phyloP scores from a whole-genome alignment of 1,140 invertebrate genomes.

The Lordiphosa stackelbergi region DNA sequence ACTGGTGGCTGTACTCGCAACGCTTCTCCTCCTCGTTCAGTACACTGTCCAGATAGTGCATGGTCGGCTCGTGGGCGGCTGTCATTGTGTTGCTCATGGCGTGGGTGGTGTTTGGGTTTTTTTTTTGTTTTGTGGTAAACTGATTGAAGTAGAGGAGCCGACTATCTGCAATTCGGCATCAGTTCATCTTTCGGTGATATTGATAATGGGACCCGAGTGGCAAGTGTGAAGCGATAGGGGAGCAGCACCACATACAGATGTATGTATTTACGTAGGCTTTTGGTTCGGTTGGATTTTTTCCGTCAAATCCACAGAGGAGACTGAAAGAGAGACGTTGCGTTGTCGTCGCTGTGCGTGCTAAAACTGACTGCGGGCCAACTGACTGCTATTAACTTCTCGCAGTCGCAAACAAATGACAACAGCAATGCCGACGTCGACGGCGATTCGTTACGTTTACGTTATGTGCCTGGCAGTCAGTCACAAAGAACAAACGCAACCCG shows the following conservation, averaged over 20 bases:
- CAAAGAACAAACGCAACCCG: conserved; percentile 61
- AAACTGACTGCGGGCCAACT: conserved; percentile 46
- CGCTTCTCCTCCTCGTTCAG: conserved; percentile 72
- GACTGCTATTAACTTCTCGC: conserved; percentile 49
- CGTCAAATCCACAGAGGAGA: conserved; percentile 5
- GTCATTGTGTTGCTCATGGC: conserved; percentile 61
- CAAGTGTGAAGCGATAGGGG: conserved; percentile 17
- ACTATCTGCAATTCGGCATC: conserved; percentile 4
- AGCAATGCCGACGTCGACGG: conserved; percentile 35
- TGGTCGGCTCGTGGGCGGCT: conserved; percentile 66
- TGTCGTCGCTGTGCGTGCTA: conserved; percentile 45
- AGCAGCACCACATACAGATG: conserved; percentile 8
- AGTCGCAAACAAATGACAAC: conserved; percentile 25
- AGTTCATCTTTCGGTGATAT: conserved; percentile 21
- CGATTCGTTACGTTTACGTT: conserved; percentile 56
- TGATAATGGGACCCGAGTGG: conserved; percentile 20
- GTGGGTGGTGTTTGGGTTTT: neutral
- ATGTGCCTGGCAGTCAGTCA: conserved; percentile 36
- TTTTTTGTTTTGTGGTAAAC: too few species aligned
- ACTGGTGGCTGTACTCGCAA: conserved; percentile 71
- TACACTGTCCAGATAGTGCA: conserved; percentile 72
- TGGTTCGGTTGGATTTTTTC: conserved; percentile 18
- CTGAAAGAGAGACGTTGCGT: conserved; percentile 18
- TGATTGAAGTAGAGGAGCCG: neutral
- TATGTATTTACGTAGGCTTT: conserved; percentile 14